Evolutionary conservation across 2,797 vertebrate genomes (phyloP).

Genomic region (Coranthus polyacanthus): DNA sequence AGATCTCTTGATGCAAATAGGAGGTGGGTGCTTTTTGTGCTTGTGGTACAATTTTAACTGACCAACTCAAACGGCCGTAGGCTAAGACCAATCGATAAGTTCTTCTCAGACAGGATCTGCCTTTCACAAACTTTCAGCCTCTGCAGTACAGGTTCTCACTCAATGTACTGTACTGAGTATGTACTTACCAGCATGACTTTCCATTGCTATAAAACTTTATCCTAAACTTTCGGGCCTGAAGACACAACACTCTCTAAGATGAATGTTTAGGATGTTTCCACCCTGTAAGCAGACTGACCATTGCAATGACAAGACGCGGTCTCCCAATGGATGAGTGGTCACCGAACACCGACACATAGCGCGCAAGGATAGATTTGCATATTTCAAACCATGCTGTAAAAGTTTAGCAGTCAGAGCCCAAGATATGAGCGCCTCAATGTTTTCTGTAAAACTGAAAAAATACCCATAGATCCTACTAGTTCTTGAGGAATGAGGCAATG

Average conservation of each 20-base stretch:
- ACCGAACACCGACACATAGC: neutral
- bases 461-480: no score
- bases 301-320: neutral
- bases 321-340: conserved; percentile 8
- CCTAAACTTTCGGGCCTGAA: neutral
- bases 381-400: no score
- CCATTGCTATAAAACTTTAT: neutral
- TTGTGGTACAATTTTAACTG: conserved; percentile 48
- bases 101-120: conserved; percentile 32
- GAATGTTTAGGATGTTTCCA: conserved; percentile 3
- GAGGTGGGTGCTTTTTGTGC: conserved; percentile 42
- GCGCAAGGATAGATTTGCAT: neutral
- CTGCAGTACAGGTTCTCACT: conserved; percentile 5
- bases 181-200: neutral
- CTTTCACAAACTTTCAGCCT: conserved; percentile 25
- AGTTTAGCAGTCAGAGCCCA: no score
- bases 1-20: conserved; percentile 44
- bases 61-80: conserved; percentile 42
- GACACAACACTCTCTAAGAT: neutral
- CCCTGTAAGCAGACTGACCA: neutral
- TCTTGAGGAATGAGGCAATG: no score
- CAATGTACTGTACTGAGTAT: conserved; percentile 21
- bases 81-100: conserved; percentile 55
- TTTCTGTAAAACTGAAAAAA: no score
- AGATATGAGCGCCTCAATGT: no score